Percentiles rank a stretch among this genome's conserved stretches.
Evolutionary conservation across 2,888 invertebrate species (phyloP).

Genomic region (Amblyjoppa fuscipennis): DNA sequence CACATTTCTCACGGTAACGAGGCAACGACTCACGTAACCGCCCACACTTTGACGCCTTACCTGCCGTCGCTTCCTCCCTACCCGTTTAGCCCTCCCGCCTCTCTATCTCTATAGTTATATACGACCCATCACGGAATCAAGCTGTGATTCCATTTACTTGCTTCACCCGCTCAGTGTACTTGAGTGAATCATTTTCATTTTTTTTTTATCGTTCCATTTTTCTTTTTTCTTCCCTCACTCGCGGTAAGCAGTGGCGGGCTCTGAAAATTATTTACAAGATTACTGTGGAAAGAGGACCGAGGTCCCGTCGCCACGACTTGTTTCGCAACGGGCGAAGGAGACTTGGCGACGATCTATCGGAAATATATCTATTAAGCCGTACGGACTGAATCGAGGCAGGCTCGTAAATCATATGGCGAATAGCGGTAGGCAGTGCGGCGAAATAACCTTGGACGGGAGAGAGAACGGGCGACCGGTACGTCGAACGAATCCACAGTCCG

Average conservation of each 20-base stretch:
- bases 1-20: constrained; percentile 80
- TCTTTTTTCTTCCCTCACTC: background rate
- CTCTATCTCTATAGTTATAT: constrained; percentile 27
- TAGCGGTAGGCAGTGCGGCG: constrained; percentile 32
- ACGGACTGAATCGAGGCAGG: background rate
- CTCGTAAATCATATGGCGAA: constrained; percentile 46
- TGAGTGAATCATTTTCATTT: background rate
- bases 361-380: constrained; percentile 31
- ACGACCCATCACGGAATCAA: background rate
- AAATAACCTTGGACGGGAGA: constrained; percentile 45
- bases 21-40: constrained; percentile 76
- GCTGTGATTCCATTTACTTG: background rate
- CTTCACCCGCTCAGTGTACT: background rate
- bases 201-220: background rate
- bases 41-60: constrained; percentile 74
- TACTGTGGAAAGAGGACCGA: background rate
- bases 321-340: background rate
- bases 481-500: constrained; percentile 84
- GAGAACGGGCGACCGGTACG: constrained; percentile 69
- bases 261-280: background rate
- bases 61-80: constrained; percentile 56
- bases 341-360: constrained; percentile 29
- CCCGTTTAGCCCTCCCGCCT: constrained; percentile 27
- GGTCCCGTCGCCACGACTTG: background rate
- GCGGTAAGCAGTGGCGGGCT: background rate